These are phyloP conservation scores for Scrobipalpa atriplicella DNA, from an alignment of 2,888 invertebrate genomes.

Conservation along the genomic window DNA sequence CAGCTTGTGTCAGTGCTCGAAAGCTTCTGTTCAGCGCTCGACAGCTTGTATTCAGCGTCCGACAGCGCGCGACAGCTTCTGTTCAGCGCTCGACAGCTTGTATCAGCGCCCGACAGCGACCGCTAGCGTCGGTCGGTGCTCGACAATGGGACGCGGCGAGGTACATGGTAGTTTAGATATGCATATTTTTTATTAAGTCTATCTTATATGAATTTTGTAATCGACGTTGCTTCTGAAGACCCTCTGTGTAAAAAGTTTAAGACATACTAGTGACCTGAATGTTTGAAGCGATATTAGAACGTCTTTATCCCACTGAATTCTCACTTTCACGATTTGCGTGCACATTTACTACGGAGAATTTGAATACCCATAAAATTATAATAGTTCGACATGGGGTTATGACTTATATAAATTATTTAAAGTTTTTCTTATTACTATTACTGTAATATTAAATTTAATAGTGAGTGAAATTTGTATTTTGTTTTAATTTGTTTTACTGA, in stretches of 20 bases:
- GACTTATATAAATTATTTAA: conserved; percentile 80
- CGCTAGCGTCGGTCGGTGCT: conserved; percentile 27
- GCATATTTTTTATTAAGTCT: conserved; percentile 80
- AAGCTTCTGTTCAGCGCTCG: not conserved
- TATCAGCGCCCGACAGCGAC: not conserved
- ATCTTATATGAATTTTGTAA: conserved; percentile 81
- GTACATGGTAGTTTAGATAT: conserved; percentile 76
- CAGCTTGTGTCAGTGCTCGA: not conserved
- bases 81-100: not conserved
- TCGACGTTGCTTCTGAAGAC: conserved; percentile 81
- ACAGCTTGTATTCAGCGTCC: not conserved
- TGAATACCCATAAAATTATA: conserved; percentile 54
- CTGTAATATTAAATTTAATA: conserved; percentile 81
- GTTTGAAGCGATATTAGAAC: conserved; percentile 76
- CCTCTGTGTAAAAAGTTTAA: conserved; percentile 81
- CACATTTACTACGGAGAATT: conserved; percentile 73
- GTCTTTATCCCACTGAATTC: conserved; percentile 78
- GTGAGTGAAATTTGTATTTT: conserved; percentile 82
- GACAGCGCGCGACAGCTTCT: not conserved
- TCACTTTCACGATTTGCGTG: conserved; percentile 79
- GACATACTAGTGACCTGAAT: conserved; percentile 83
- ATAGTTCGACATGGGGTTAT: conserved; percentile 76
- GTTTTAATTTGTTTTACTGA: conserved; percentile 82
- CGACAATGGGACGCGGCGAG: conserved; percentile 50
- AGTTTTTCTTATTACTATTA: conserved; percentile 79